phyloP scores from a whole-genome alignment of 2,888 invertebrate genomes.

The Amphipyra berbera region DNA sequence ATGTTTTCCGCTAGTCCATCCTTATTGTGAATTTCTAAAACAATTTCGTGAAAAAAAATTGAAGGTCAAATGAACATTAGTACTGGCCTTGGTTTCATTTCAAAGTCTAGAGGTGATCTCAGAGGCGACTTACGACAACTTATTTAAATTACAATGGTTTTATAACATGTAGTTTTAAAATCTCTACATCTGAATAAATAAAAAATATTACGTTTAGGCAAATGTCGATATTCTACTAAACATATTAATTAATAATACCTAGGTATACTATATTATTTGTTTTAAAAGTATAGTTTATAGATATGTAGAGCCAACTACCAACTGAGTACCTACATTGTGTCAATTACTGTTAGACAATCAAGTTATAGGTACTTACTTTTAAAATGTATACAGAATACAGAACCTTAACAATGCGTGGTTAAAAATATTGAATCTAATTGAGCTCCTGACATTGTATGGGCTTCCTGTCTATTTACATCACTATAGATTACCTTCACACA shows the following conservation, averaged over 20 bases:
- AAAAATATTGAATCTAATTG: conserved; percentile 62
- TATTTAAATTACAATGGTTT: conserved; percentile 82
- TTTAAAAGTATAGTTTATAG: background rate
- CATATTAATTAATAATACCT: conserved; percentile 1
- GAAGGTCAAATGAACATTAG: conserved; percentile 78
- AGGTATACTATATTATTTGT: background rate
- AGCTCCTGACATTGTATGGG: conserved; percentile 82
- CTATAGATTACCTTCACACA: conserved; percentile 85
- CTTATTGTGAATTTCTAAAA: conserved; percentile 64
- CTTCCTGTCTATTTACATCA: conserved; percentile 87
- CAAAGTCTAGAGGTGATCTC: conserved; percentile 80
- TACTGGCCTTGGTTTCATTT: conserved; percentile 80
- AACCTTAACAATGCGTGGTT: conserved; percentile 48
- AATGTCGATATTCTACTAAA: conserved; percentile 8
- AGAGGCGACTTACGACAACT: conserved; percentile 73
- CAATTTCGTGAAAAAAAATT: conserved; percentile 73
- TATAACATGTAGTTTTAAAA: conserved; percentile 67
- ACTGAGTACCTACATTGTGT: too few relatives aligned
- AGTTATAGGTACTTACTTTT: too few relatives aligned
- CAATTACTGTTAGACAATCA: too few relatives aligned
- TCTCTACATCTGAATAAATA: conserved; percentile 67
- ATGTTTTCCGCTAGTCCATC: conserved; percentile 47
- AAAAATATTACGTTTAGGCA: conserved; percentile 35
- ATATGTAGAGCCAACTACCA: background rate
- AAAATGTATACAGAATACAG: conserved; percentile 1